A percentile compares a stretch with the other conserved stretches of the same genome.
These are phyloP conservation scores for Campoletis sonorensis DNA, from an alignment of 1,140 invertebrate genomes.

Conservation along the genomic window DNA sequence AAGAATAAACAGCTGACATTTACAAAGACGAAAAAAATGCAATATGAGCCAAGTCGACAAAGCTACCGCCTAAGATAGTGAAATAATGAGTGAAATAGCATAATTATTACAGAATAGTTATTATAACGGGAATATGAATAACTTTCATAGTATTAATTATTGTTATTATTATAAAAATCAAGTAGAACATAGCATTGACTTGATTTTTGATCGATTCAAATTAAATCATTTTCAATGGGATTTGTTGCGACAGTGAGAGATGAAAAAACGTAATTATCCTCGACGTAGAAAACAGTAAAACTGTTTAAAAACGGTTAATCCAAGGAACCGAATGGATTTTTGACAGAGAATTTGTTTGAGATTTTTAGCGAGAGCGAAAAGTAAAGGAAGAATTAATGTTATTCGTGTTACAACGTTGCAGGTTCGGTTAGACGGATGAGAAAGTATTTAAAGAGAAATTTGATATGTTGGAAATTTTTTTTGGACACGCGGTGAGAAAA, in stretches of 20 bases:
- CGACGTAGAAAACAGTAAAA: not conserved
- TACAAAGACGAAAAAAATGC: not conserved
- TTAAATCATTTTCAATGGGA: not conserved
- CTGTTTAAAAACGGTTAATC: not conserved
- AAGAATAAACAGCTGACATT: not conserved
- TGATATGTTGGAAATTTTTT: too few relatives aligned
- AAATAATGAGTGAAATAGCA: not conserved
- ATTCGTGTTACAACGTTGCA: too few relatives aligned
- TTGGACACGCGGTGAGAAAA: too few relatives aligned
- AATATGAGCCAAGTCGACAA: constrained; percentile 12
- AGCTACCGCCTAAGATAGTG: constrained; percentile 14
- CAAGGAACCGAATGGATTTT: not conserved
- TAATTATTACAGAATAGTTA: not conserved
- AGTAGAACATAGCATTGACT: not conserved
- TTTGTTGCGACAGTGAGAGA: not conserved
- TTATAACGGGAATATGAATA: not conserved
- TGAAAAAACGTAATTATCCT: not conserved
- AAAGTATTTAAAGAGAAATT: too few relatives aligned
- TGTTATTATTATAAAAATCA: not conserved
- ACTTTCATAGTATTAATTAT: not conserved
- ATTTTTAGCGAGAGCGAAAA: too few relatives aligned
- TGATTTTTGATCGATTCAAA: not conserved
- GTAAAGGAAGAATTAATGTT: too few relatives aligned
- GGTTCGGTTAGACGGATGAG: too few relatives aligned
- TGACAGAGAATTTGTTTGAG: too few relatives aligned